These are phyloP conservation scores for Lysandra coridon DNA, from an alignment of 2,888 invertebrate genomes.

Conservation along the genomic window DNA sequence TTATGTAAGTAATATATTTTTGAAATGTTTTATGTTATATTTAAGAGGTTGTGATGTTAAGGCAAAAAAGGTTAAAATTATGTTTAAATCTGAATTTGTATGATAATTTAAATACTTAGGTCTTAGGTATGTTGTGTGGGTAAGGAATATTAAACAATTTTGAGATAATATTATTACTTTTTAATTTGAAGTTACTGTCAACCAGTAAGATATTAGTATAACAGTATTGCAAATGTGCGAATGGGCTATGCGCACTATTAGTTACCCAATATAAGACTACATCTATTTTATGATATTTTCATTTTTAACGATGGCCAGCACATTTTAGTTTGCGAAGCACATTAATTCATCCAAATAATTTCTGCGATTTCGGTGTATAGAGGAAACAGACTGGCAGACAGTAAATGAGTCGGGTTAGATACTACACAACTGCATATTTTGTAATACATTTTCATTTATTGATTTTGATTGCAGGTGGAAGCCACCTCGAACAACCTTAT, in stretches of 20 bases:
- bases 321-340: not conserved
- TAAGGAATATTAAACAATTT: not conserved
- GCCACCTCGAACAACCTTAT: constrained; percentile 32
- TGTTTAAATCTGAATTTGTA: not conserved
- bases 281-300: too few species aligned
- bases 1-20: not conserved
- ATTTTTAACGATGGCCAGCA: too few species aligned
- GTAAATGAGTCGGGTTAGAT: not conserved
- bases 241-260: too few species aligned
- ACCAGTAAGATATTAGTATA: too few species aligned
- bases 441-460: not conserved
- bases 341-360: not conserved
- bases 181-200: not conserved
- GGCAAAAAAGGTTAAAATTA: not conserved
- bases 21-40: constrained; percentile 14
- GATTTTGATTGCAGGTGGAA: constrained; percentile 25
- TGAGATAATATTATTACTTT: not conserved
- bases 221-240: too few species aligned
- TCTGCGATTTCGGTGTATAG: not conserved
- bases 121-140: too few species aligned
- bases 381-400: not conserved
- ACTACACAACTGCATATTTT: not conserved
- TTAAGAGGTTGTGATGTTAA: not conserved
- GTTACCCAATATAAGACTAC: too few species aligned
- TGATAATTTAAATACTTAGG: not conserved